These are phyloP conservation scores for Agrypnia vestita DNA, from an alignment of 1,140 invertebrate genomes.

Conservation along the genomic window DNA sequence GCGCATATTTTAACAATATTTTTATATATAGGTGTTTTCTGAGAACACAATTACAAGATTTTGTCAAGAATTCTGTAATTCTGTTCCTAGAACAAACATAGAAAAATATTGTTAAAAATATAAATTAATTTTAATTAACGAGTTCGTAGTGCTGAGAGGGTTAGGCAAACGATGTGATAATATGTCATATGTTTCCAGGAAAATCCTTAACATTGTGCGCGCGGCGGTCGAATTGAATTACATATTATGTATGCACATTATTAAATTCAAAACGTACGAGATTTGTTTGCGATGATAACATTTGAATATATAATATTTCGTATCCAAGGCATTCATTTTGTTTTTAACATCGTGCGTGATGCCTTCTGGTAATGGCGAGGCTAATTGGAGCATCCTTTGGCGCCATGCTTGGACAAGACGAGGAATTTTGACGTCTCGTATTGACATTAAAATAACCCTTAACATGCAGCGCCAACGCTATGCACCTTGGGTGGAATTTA, in stretches of 20 bases:
- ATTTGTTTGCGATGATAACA: constrained; percentile 15
- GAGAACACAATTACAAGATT: too few species aligned
- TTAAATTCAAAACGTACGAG: constrained; percentile 2
- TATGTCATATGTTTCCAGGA: constrained; percentile 28
- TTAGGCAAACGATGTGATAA: constrained; percentile 15
- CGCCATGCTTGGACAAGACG: constrained; percentile 2
- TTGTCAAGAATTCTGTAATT: too few species aligned
- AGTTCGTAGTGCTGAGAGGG: background rate
- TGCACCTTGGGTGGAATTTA: too few species aligned
- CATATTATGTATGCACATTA: constrained; percentile 16
- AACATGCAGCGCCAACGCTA: too few species aligned
- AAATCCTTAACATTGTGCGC: background rate
- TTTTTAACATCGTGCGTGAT: constrained; percentile 7
- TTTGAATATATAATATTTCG: constrained; percentile 4
- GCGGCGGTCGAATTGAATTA: constrained; percentile 8
- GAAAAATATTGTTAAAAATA: too few species aligned
- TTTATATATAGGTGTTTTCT: too few species aligned
- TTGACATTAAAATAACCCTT: too few species aligned
- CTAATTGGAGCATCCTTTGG: background rate
- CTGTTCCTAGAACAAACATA: too few species aligned
- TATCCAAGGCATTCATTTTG: constrained; percentile 7
- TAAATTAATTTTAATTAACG: too few species aligned
- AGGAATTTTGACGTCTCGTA: background rate
- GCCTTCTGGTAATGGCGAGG: background rate
- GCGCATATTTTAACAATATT: too few species aligned